Conservation (phyloP, 2,888 invertebrate species). For the Ariolimax columbianus region DNA sequence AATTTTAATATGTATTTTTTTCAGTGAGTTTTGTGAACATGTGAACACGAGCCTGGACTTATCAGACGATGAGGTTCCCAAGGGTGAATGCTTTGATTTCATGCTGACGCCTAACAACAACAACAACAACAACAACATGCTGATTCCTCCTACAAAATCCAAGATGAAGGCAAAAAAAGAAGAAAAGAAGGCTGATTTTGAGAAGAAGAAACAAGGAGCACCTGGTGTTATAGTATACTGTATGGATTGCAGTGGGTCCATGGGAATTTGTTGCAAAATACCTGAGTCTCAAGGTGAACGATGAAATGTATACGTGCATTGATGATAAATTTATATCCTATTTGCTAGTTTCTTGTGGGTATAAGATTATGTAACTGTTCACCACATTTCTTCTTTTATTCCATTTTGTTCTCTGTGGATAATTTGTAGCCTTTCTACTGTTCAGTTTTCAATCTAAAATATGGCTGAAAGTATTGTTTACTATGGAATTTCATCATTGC, state of each 20-base stretch:
- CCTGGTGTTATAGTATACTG: slow-evolving; percentile 71
- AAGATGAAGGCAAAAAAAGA: slow-evolving; percentile 47
- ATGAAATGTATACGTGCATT: slow-evolving; percentile 7
- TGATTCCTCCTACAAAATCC: slow-evolving; percentile 43
- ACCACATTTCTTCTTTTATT: too few relatives aligned
- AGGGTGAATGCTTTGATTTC: slow-evolving; percentile 66
- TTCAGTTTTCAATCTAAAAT: too few relatives aligned
- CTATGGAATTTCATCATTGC: too few relatives aligned
- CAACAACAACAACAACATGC: slow-evolving; percentile 50
- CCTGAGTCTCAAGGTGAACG: slow-evolving; percentile 68
- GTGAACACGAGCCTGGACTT: slow-evolving; percentile 63
- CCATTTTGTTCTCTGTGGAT: too few relatives aligned
- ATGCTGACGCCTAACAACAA: slow-evolving; percentile 64
- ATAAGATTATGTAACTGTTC: too few relatives aligned
- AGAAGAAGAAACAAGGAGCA: slow-evolving; percentile 55
- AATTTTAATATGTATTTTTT: not conserved
- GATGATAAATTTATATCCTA: slow-evolving; percentile 58
- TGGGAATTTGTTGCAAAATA: slow-evolving; percentile 59
- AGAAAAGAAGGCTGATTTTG: slow-evolving; percentile 52
- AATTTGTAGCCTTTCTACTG: too few relatives aligned
- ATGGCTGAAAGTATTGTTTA: too few relatives aligned
- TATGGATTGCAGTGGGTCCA: slow-evolving; percentile 73
- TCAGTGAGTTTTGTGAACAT: slow-evolving; percentile 64
- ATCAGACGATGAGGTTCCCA: slow-evolving; percentile 65
- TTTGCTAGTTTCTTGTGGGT: not conserved